phyloP scores from a whole-genome alignment of 2,888 invertebrate genomes.

The Baccha elongata region DNA sequence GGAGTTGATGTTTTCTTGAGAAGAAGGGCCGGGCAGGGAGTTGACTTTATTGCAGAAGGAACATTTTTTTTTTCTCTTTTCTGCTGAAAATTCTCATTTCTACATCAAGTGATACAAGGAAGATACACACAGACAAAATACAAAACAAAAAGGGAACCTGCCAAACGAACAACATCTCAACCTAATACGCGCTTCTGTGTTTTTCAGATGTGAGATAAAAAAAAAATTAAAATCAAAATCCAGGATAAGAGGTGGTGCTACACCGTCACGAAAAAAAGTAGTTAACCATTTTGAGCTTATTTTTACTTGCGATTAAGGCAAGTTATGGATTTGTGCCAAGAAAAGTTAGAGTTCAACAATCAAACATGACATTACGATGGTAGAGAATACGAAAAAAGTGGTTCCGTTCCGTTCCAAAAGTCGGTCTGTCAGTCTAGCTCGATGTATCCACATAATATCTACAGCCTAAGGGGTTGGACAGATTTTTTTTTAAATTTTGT shows the following conservation, averaged over 20 bases:
- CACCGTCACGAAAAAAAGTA: slow-evolving; percentile 5
- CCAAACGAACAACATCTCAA: slow-evolving; percentile 33
- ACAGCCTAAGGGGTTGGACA: too few species aligned
- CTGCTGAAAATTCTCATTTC: slow-evolving; percentile 1
- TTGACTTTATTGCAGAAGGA: slow-evolving; percentile 49
- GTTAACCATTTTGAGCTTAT: slow-evolving; percentile 37
- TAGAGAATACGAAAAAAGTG: too few species aligned
- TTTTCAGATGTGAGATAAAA: slow-evolving; percentile 25
- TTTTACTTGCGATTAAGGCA: too few species aligned
- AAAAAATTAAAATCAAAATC: slow-evolving; percentile 60
- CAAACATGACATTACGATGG: too few species aligned
- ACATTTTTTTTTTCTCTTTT: not conserved
- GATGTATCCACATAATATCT: too few species aligned
- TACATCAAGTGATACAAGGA: slow-evolving; percentile 49
- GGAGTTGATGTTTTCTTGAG: slow-evolving; percentile 24
- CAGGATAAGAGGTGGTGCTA: slow-evolving; percentile 51
- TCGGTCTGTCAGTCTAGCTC: too few species aligned
- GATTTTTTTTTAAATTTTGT: too few species aligned
- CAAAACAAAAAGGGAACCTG: slow-evolving; percentile 37
- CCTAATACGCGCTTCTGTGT: slow-evolving; percentile 14
- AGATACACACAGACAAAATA: slow-evolving; percentile 2
- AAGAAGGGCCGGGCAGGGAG: slow-evolving; percentile 12
- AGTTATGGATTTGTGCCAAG: too few species aligned
- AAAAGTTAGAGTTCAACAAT: too few species aligned
- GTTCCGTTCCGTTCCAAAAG: too few species aligned